Percentiles rank a stretch among this genome's conserved stretches.
Conservation (phyloP, 2,797 vertebrate genomes). For the Aldrovandia affinis region DNA sequence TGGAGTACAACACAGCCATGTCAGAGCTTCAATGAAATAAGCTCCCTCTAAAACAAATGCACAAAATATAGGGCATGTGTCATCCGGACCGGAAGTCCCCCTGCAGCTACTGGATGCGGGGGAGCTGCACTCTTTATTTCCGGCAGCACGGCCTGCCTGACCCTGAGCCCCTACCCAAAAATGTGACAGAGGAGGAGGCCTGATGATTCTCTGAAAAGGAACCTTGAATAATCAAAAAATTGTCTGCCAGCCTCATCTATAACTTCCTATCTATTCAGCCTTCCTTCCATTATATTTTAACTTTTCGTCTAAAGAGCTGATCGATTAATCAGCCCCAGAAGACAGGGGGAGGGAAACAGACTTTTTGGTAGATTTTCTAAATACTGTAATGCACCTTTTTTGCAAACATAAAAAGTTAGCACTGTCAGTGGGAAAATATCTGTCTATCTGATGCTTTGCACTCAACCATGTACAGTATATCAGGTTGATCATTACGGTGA, state of each 20-base stretch:
- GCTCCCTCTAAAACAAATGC: slow-evolving; percentile 13
- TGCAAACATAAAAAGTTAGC: neutral
- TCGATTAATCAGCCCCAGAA: too few species aligned
- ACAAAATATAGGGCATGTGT: neutral
- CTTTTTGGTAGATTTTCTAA: too few species aligned
- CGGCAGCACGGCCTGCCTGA: too few species aligned
- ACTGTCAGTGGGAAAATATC: neutral
- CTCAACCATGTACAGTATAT: neutral
- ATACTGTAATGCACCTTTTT: neutral
- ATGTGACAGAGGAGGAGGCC: too few species aligned
- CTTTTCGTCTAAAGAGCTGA: too few species aligned
- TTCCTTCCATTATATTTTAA: too few species aligned
- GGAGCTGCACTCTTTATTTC: too few species aligned
- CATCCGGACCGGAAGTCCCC: too few species aligned
- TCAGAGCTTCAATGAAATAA: slow-evolving; percentile 3
- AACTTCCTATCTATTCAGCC: neutral
- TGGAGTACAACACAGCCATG: slow-evolving; percentile 2
- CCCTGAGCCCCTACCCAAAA: too few species aligned
- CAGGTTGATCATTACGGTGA: neutral
- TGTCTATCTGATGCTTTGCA: neutral
- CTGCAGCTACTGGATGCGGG: too few species aligned
- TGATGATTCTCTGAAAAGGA: too few species aligned
- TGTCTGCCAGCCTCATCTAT: neutral
- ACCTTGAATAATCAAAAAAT: neutral
- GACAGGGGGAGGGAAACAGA: too few species aligned